A percentile compares a stretch with the other conserved stretches of the same genome.
Conservation (phyloP, 64 coral and sea anemone species). For the Orbicella faveolata region DNA sequence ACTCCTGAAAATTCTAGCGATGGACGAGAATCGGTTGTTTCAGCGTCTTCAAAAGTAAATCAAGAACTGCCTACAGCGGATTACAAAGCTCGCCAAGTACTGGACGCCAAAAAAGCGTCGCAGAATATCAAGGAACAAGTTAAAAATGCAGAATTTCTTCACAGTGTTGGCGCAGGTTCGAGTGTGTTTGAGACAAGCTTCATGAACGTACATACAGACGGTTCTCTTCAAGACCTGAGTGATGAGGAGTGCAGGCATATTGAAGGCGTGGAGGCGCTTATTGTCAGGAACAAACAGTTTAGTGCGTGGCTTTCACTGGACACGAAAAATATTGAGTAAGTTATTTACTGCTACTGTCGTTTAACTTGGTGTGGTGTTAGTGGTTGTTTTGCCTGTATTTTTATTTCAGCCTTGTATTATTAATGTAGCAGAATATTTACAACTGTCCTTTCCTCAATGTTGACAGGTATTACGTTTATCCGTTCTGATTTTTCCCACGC, state of each 20-base stretch:
- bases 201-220: constrained; percentile 9
- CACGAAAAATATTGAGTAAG: constrained; percentile 62
- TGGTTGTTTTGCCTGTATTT: not conserved
- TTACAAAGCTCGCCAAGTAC: not conserved
- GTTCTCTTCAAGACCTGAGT: constrained; percentile 26
- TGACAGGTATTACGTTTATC: no score
- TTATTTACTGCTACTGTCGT: not conserved
- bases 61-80: not conserved
- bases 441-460: no score
- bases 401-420: no score
- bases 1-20: not conserved
- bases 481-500: no score
- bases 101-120: not conserved
- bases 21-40: not conserved
- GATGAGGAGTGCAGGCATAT: constrained; percentile 38
- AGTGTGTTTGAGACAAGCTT: constrained; percentile 40
- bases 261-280: constrained; percentile 19
- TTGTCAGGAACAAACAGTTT: constrained; percentile 42
- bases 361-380: not conserved
- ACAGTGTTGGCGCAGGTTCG: constrained; percentile 19
- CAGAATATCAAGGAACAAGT: constrained; percentile 17
- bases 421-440: no score
- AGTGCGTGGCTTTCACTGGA: constrained; percentile 43
- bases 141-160: not conserved
- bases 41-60: not conserved